Base-by-base conservation (phyloP, 53 echinoderm and acorn worm genomes). In the Pentamera pediparva region DNA sequence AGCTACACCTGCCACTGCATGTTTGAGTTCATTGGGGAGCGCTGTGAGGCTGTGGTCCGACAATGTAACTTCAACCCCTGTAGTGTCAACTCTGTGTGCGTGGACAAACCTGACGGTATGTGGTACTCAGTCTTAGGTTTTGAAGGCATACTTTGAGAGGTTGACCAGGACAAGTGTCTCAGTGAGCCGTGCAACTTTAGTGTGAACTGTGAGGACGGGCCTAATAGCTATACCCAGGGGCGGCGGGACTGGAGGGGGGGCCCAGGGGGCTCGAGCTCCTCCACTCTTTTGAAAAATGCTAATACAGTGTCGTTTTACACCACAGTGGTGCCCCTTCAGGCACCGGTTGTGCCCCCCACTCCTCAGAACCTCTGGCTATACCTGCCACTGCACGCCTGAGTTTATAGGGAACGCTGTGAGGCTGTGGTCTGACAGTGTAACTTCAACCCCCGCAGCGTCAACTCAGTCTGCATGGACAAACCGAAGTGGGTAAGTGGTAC, bases 21-120 rank as follows among this genome's bases (percentile, higher is more conserved):
- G 0, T 75, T 85, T 27, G 88, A 85, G 19, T 98, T 98, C 65
- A 63, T 98, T 13, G 98, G 98, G 15, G 74, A 36, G 25, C 82
- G 83, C 17, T 98, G 98, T 41, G 89, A 98, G 80, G 98, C 98
- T 19, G 76, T 98, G 28, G 64, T 98, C 34, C 80, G 98, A 50
- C 84, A 83, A 61, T 98, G 98, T 76, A 91, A 91, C 78, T 98
- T 89, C 57, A 98, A 98, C 62, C 98, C 91, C 3, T 98, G 98
- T 29, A 91, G 98, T 22, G 56, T 32, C 6, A 77, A 98, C 61
- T 87, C 98, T 5, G 98, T 98, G 11, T 98, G 98, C 56, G 88
- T 98, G 49, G 98, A 98, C 34, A 62, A 65, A 5, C 89, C 88
- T 3, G 54, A 86, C 78, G 98, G 98, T 98, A 72, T 57, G 82